Conservation (phyloP, 2,888 invertebrate species). For the Gandaritis pyraliata region DNA sequence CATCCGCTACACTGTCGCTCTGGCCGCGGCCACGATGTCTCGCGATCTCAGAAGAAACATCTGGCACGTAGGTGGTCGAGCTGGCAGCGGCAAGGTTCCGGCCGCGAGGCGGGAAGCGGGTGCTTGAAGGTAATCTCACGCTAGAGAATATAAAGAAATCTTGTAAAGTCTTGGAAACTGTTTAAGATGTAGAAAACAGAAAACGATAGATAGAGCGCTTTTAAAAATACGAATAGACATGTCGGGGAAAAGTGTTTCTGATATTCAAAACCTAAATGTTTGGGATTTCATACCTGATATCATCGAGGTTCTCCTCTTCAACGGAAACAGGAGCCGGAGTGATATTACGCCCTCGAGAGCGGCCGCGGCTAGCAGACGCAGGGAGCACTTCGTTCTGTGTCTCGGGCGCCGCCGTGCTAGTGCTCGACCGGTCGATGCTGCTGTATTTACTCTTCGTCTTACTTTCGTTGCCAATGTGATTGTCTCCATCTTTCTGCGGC, state of each 20-base stretch:
- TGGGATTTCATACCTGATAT: slow-evolving; percentile 61
- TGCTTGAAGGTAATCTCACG: slow-evolving; percentile 89
- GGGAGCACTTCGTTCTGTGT: slow-evolving; percentile 88
- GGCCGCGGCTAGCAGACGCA: slow-evolving; percentile 66
- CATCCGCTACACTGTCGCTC: slow-evolving; percentile 75
- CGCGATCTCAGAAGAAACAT: slow-evolving; percentile 74
- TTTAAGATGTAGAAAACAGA: background rate
- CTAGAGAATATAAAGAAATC: slow-evolving; percentile 33
- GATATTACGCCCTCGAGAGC: slow-evolving; percentile 78
- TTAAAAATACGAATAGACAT: no score
- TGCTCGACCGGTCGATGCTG: slow-evolving; percentile 77
- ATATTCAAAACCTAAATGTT: background rate
- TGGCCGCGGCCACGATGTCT: slow-evolving; percentile 72
- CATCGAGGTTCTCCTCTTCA: slow-evolving; percentile 79
- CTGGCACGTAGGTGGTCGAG: slow-evolving; percentile 80
- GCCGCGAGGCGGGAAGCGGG: slow-evolving; percentile 92
- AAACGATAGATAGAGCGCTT: background rate
- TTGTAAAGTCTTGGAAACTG: background rate
- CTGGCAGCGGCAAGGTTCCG: slow-evolving; percentile 73
- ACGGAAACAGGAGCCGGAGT: slow-evolving; percentile 74
- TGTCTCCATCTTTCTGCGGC: slow-evolving; percentile 80
- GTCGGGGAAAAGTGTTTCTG: no score
- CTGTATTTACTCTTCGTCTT: slow-evolving; percentile 83
- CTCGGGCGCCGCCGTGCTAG: slow-evolving; percentile 82
- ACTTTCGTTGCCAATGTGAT: slow-evolving; percentile 71